These are phyloP conservation scores for Sphenopsis melanotis DNA, from an alignment of 2,797 vertebrate genomes.

Conservation along the genomic window DNA sequence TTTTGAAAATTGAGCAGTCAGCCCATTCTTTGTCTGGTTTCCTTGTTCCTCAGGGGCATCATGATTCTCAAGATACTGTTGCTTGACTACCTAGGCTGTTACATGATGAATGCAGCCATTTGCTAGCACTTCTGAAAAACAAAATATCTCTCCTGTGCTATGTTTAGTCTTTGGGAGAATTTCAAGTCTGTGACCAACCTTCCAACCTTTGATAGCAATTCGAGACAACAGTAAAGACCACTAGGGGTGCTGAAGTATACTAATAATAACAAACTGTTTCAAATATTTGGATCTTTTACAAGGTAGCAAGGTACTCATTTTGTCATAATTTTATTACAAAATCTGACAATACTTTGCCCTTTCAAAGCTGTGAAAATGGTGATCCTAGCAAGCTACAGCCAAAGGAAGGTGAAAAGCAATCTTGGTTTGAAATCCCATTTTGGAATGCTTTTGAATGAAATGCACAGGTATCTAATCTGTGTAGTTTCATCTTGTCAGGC, in stretches of 20 bases:
- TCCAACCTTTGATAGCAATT: neutral
- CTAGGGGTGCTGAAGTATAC: neutral
- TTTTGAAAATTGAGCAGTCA: neutral
- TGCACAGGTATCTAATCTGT: neutral
- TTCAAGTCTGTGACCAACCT: neutral
- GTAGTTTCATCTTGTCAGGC: neutral
- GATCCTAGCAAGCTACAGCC: neutral
- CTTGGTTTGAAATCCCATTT: neutral
- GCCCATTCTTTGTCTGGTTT: neutral
- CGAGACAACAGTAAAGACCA: neutral
- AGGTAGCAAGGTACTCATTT: neutral
- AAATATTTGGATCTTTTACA: neutral
- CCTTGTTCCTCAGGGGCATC: neutral
- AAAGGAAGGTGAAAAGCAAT: neutral
- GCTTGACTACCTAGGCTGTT: neutral
- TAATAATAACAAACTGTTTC: neutral
- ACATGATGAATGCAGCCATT: neutral
- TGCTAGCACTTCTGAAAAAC: neutral
- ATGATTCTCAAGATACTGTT: neutral
- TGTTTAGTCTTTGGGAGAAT: neutral
- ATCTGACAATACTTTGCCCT: neutral
- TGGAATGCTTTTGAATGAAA: neutral
- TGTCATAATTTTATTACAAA: neutral
- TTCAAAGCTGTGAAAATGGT: neutral
- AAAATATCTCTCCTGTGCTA: neutral